phyloP scores from a whole-genome alignment of 2,888 invertebrate species.

The Dione juno region DNA sequence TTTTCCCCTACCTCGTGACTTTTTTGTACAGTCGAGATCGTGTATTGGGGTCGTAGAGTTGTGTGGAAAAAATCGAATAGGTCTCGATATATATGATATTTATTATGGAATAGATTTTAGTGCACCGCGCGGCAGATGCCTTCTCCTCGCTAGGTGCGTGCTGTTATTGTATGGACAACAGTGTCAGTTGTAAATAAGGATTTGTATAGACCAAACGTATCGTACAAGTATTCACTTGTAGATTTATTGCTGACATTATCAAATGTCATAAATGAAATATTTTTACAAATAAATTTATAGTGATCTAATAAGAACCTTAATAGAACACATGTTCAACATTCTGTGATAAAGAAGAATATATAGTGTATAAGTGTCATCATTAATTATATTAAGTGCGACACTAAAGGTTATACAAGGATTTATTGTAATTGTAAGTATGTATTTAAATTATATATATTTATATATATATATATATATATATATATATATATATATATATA shows the following conservation, averaged over 20 bases:
- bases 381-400: constrained; percentile 62
- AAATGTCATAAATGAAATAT: constrained; percentile 49
- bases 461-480: background rate
- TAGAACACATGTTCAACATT: constrained; percentile 62
- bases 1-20: constrained; percentile 81
- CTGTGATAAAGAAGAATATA: constrained; percentile 69
- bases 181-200: constrained; percentile 84
- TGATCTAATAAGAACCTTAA: constrained; percentile 73
- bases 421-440: constrained; percentile 66
- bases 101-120: constrained; percentile 66
- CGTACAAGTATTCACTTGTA: constrained; percentile 71
- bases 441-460: constrained; percentile 41
- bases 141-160: constrained; percentile 72
- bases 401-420: constrained; percentile 65
- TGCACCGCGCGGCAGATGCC: constrained; percentile 70
- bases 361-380: constrained; percentile 69
- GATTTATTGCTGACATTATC: constrained; percentile 59
- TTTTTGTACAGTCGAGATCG: constrained; percentile 79
- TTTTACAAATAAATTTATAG: constrained; percentile 47
- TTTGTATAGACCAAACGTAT: constrained; percentile 83
- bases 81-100: constrained; percentile 67
- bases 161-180: constrained; percentile 78
- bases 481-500: too few species aligned
- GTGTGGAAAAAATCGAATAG: constrained; percentile 72
- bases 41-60: constrained; percentile 78